A percentile compares a stretch with the other conserved stretches of the same genome.
Conservation (phyloP, 2,113 vertebrate genomes). For the Chaenogobius annularis region DNA sequence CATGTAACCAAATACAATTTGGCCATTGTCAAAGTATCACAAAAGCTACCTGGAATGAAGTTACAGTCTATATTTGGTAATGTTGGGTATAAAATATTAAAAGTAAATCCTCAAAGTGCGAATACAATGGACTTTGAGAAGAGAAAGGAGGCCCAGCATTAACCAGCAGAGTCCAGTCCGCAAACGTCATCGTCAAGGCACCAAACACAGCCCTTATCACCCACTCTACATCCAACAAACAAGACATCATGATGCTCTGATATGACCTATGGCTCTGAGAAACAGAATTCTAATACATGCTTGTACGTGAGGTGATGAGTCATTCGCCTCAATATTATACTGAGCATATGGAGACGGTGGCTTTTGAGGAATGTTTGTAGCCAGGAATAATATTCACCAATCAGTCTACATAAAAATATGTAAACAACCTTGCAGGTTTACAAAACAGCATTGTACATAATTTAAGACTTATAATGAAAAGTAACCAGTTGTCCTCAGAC, state of each 20-base stretch:
- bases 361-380: slow-evolving; percentile 57
- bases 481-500: slow-evolving; percentile 31
- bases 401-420: slow-evolving; percentile 61
- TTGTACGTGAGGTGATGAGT: slow-evolving; percentile 29
- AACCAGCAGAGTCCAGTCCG: slow-evolving; percentile 46
- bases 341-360: slow-evolving; percentile 29
- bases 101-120: slow-evolving; percentile 31
- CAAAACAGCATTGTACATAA: slow-evolving; percentile 49
- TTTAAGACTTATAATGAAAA: slow-evolving; percentile 39
- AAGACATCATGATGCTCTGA: slow-evolving; percentile 33
- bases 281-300: slow-evolving; percentile 49
- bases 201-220: too few species aligned
- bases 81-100: slow-evolving; percentile 50
- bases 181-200: not conserved
- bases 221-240: slow-evolving; percentile 31
- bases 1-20: slow-evolving; percentile 76
- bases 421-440: slow-evolving; percentile 64
- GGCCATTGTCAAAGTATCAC: slow-evolving; percentile 67
- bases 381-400: slow-evolving; percentile 52
- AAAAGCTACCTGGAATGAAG: slow-evolving; percentile 63
- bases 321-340: slow-evolving; percentile 9
- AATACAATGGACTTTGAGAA: slow-evolving; percentile 34
- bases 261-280: slow-evolving; percentile 51
- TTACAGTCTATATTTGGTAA: slow-evolving; percentile 63
- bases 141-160: slow-evolving; percentile 57